Evolutionary conservation across 1,140 invertebrate species (phyloP), one percentile per base, ranked within the genome.

Genomic region (Conopomorpha cramerella): DNA sequence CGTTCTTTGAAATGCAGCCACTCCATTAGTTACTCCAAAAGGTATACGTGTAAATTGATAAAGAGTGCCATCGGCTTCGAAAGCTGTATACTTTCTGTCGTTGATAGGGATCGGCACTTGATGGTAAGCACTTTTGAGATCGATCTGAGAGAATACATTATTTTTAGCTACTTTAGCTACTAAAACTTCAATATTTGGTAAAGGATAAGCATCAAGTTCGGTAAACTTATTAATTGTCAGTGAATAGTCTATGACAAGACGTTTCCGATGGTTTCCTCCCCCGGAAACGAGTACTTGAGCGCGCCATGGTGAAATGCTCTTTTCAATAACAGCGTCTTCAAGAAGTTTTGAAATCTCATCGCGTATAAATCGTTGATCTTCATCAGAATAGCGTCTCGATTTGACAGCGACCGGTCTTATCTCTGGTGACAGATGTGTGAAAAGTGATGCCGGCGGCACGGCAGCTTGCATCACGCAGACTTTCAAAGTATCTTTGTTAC

Each of bases 1-100:
- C 10, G 41, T 47, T 36, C 42, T 15, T 37, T 44, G 38, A 26
- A 48, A 48, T 18, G 38, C 40, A 2, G 40, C 43, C 13, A 45
- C 43, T 13, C 39, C 43, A 34, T 45, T 45, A 8, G 39, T 45
- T 10, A 45, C 39, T 17, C 39, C 39, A 17, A 41, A 45, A 10
- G 43, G 43, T 34, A 45, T 45, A 17, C 36, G 26, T 2, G 23
- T 18, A 31, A 46, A 43, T 17, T 46, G 44, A 18, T 46, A 42
- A 10, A 43, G 19, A 29, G 39, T 46, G 25, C 40, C 38, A 17
- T 3, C 12, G n/a, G 43, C 42, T 38, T 43, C 41, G 13, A 43
- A 43, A n/a, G 31, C 31, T 11, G 36, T 43, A 14, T 30, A 43
- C 8, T 25, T 31, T 8, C 17, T 16, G 26, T 43, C 41, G 11